These are phyloP conservation scores for Lepilemur septentrionalis DNA, from an alignment of 2,797 vertebrate genomes.

Conservation along the genomic window DNA sequence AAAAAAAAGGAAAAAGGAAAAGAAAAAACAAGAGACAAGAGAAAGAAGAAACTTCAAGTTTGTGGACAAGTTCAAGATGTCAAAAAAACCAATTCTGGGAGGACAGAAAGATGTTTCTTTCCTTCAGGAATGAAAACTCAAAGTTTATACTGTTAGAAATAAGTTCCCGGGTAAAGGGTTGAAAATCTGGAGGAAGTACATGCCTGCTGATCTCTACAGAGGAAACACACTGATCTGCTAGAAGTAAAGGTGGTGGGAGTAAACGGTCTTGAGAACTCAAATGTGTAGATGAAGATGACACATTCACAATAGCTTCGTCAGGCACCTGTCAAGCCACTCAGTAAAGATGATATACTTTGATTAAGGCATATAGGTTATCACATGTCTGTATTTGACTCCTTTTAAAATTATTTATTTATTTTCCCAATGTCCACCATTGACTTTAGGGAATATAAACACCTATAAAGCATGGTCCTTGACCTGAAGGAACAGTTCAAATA, in stretches of 20 bases:
- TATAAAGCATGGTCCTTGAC: not conserved
- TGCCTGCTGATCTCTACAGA: not conserved
- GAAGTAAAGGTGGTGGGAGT: not conserved
- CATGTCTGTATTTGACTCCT: not conserved
- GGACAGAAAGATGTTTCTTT: not conserved
- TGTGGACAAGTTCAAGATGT: not conserved
- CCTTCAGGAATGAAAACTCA: not conserved
- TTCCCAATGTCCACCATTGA: not conserved
- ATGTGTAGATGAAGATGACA: not conserved
- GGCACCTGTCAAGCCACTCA: not conserved
- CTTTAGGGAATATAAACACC: not conserved
- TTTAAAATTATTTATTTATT: not conserved
- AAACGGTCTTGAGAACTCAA: not conserved
- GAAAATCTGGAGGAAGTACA: not conserved
- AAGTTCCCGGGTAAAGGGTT: not conserved
- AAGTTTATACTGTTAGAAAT: not conserved
- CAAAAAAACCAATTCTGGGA: not conserved
- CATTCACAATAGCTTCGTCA: not conserved
- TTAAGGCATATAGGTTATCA: not conserved
- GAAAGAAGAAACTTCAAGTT: not conserved
- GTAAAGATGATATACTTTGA: not conserved
- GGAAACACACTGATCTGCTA: not conserved
- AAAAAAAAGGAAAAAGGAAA: too few species aligned
- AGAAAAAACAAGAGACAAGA: not conserved
- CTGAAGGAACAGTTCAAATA: not conserved